Conservation (phyloP, 2,888 invertebrate genomes). For the Elysia crispata region DNA sequence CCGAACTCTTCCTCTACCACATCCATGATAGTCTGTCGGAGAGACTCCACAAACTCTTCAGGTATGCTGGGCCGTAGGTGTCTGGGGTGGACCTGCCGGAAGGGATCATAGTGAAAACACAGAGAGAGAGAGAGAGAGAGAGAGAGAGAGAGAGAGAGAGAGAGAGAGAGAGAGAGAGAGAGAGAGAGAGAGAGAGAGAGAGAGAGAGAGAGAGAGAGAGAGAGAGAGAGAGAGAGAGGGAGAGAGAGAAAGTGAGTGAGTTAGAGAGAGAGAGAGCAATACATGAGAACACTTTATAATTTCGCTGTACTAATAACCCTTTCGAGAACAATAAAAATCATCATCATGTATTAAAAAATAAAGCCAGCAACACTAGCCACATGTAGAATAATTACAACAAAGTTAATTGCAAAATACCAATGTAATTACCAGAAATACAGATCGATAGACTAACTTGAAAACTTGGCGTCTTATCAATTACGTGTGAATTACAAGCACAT, state of each 20-base stretch:
- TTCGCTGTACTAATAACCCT: too few species aligned
- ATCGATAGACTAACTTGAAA: too few species aligned
- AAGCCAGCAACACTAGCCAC: too few species aligned
- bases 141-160: too few species aligned
- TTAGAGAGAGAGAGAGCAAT: conserved; percentile 6
- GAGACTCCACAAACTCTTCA: conserved; percentile 83
- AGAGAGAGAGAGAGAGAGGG: not conserved
- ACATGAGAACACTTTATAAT: not conserved
- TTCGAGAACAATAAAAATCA: too few species aligned
- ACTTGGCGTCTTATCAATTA: too few species aligned
- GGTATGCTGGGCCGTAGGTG: conserved; percentile 86
- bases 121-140: too few species aligned
- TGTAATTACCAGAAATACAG: too few species aligned
- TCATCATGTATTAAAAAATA: too few species aligned
- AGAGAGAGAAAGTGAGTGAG: conserved; percentile 14
- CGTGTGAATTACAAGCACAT: too few species aligned
- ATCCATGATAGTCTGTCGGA: conserved; percentile 82
- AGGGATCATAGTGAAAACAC: conserved; percentile 68
- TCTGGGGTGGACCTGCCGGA: conserved; percentile 61
- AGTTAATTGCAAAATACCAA: too few species aligned
- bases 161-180: conserved; percentile 21
- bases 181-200: conserved; percentile 22
- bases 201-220: conserved; percentile 59
- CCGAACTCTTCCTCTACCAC: conserved; percentile 73
- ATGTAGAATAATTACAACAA: too few species aligned